Conservation (phyloP, 2,797 vertebrate species). For the Lepilemur septentrionalis region DNA sequence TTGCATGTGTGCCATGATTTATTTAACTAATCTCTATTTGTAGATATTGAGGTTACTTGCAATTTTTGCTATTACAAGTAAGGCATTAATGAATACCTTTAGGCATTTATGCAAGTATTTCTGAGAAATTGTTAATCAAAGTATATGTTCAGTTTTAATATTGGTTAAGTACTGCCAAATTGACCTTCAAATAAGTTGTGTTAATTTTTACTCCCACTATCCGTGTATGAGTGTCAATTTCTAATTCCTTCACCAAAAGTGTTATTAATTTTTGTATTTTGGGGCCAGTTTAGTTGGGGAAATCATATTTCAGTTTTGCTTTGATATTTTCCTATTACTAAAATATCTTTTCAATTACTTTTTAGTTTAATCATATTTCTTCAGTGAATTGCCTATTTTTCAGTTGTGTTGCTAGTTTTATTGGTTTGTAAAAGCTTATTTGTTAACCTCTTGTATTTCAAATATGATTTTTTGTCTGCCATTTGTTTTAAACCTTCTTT, state of each 20-base stretch:
- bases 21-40: constrained; percentile 28
- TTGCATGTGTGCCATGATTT: background rate
- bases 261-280: background rate
- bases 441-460: constrained; percentile 17
- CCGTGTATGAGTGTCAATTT: background rate
- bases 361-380: constrained; percentile 13
- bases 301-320: constrained; percentile 47
- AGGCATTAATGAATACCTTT: background rate
- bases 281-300: background rate
- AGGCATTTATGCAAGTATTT: background rate
- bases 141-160: constrained; percentile 15
- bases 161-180: constrained; percentile 2
- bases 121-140: background rate
- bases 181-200: background rate
- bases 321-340: background rate
- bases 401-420: background rate
- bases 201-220: constrained; percentile 1
- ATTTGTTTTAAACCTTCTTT: constrained; percentile 19
- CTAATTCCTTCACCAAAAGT: background rate
- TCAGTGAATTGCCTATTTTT: constrained; percentile 7
- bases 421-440: constrained; percentile 2
- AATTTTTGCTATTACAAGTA: background rate
- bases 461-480: background rate
- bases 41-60: background rate
- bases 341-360: background rate